These are phyloP conservation scores for Leptarthrus brevirostris DNA, from an alignment of 2,888 invertebrate genomes.

Conservation along the genomic window DNA sequence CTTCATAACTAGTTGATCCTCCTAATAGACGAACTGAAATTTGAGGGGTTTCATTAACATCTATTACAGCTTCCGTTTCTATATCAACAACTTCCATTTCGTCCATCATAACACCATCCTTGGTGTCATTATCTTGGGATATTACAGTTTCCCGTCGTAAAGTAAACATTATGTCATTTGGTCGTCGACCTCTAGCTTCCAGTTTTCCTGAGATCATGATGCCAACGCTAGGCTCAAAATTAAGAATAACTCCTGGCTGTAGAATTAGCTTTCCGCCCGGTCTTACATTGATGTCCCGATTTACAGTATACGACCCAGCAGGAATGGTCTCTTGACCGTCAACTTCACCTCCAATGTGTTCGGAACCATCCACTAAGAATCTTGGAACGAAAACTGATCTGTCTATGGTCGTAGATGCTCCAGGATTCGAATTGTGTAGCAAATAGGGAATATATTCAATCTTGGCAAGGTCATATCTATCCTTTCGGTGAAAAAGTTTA, in stretches of 20 bases:
- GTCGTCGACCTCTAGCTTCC: slow-evolving; percentile 82
- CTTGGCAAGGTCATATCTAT: slow-evolving; percentile 94
- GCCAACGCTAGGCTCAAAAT: slow-evolving; percentile 92
- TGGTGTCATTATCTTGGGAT: slow-evolving; percentile 73
- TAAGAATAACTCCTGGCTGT: slow-evolving; percentile 87
- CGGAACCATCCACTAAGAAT: slow-evolving; percentile 77
- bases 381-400: slow-evolving; percentile 82
- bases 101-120: slow-evolving; percentile 70
- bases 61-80: slow-evolving; percentile 72
- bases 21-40: slow-evolving; percentile 84
- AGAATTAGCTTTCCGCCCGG: slow-evolving; percentile 92
- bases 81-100: slow-evolving; percentile 67
- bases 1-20: slow-evolving; percentile 84
- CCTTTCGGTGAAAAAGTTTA: slow-evolving; percentile 84
- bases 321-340: slow-evolving; percentile 87
- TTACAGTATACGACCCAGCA: slow-evolving; percentile 90
- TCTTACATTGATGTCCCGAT: slow-evolving; percentile 92
- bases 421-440: slow-evolving; percentile 88
- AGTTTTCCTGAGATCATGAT: slow-evolving; percentile 96
- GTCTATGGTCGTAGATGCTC: slow-evolving; percentile 83
- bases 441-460: slow-evolving; percentile 92
- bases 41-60: slow-evolving; percentile 71
- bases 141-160: slow-evolving; percentile 80
- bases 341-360: slow-evolving; percentile 89
- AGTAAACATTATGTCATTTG: slow-evolving; percentile 83